phyloP scores from a whole-genome alignment of 1,140 invertebrate species.

The Lepidurus couesii region DNA sequence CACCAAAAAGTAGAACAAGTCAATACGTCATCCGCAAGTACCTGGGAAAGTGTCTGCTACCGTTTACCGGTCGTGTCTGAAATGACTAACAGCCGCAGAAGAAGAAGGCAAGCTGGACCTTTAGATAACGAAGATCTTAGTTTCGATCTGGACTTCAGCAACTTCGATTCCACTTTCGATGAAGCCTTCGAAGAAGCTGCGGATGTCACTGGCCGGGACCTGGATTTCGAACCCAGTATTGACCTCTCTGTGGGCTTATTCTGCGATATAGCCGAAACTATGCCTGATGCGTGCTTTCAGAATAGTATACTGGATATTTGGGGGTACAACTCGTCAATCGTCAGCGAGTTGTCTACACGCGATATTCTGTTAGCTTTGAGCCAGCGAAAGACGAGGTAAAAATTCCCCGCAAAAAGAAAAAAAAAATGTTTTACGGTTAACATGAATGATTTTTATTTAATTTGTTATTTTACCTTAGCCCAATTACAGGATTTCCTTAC shows the following conservation, averaged over 20 bases:
- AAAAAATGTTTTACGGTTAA: constrained; percentile 35
- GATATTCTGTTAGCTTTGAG: constrained; percentile 60
- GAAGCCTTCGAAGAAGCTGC: constrained; percentile 33
- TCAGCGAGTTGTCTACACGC: constrained; percentile 52
- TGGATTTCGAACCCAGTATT: constrained; percentile 49
- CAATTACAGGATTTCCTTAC: constrained; percentile 26
- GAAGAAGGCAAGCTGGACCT: constrained; percentile 36
- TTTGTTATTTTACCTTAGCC: neutral
- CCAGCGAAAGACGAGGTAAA: constrained; percentile 47
- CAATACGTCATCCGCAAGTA: constrained; percentile 39
- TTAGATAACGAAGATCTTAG: constrained; percentile 37
- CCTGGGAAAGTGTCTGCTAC: constrained; percentile 57
- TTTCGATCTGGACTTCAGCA: constrained; percentile 29
- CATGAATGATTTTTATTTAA: neutral
- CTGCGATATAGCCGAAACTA: constrained; percentile 52
- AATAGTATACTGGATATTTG: constrained; percentile 64
- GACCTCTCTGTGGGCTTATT: constrained; percentile 51
- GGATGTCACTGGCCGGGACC: neutral
- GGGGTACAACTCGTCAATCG: constrained; percentile 53
- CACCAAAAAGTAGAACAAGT: constrained; percentile 36
- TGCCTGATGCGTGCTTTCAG: constrained; percentile 55
- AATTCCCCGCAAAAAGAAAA: neutral
- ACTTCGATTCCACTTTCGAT: constrained; percentile 33
- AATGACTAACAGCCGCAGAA: constrained; percentile 28
- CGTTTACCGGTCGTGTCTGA: constrained; percentile 35